Evolutionary conservation across 2,797 vertebrate genomes (phyloP), one percentile per base, ranked within the genome.

Genomic region (Microchirus variegatus): DNA sequence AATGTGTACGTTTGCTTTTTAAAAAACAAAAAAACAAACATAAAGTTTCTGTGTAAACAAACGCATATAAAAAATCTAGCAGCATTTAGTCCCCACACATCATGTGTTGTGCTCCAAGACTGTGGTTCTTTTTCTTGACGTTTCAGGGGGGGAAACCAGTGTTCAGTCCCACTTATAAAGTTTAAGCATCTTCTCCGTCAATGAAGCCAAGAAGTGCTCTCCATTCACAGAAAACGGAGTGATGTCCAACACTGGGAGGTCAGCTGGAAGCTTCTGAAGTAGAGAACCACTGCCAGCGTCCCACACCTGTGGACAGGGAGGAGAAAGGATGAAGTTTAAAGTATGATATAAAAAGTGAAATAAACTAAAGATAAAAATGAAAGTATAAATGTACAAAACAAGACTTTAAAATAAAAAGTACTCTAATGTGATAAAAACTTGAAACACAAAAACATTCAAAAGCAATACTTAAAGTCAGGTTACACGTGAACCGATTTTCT

Each of bases 101-200:
- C 2, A 5, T 4, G 46, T 19, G 12, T 15, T 2, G 8, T 15
- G 13, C 13, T 49, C 22, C 12, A 4, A 5, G 12, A 40, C 51
- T 11, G 55, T 4, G n/a, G 22, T 53, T 16, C 10, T 17, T 18
- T 4, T 56, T 22, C 8, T 11, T 35, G 0, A 6, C 5, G 16
- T 50, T 40, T 18, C 45, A 31, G 31, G 37, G 12, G 44, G 4
- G 3, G 40, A 47, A 36, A 42, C 41, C 41, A 4, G 8, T 0
- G 0, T 19, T 96, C 89, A 97, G 67, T 95, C 94, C 97, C 97
- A 99, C 77, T 85, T 96, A 91, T 98, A 97, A 58, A 98, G 77
- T 75, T 95, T 96, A 53, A 98, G 92, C 72, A 82, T 92, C 86
- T 96, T 99, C 88, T 97, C 97, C 0, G 97, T 99, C 46, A 99